Base-by-base conservation (phyloP, 1,140 invertebrate species). In the Drosophila carrolli region DNA sequence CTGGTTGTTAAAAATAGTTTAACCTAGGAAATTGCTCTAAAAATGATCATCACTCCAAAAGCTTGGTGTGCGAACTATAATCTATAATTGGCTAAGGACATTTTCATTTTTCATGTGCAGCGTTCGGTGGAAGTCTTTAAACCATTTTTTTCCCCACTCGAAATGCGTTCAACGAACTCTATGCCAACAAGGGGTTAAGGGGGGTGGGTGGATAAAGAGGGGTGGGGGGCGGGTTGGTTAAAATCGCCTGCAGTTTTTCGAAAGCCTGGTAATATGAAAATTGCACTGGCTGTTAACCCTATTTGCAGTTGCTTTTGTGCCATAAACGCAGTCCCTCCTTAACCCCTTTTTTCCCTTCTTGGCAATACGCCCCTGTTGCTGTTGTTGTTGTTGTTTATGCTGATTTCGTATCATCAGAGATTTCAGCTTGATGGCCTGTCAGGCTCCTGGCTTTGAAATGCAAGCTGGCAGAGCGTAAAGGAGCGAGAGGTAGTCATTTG, bases 361-460 rank as follows among this genome's bases (percentile, higher is more conserved):
- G 27, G 38, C 46, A 35, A 44, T 19, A 46, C 40, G 14, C 43
- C 41, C 41, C 44, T 10, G 19, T 2, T 38, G 16, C 29, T 57
- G 4, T 14, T 53, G 4, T 2, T 35, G 7, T 50, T 76, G 82
- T 88, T 86, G 83, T 79, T 88, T 86, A 86, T 86, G 82, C 76
- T 86, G 83, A 86, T 86, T 86, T 86, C 79, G 79, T 86, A 86
- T 88, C 83, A 86, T 86, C 83, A 86, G 83, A 86, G 83, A 86
- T 86, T 88, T 86, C 56, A 86, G 75, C 78, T 81, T 78, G 82
- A 75, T 81, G 82, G 74, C 65, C 50, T 56, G 68, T 59, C 73
- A 62, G 72, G 58, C 61, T 32, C 35, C 66, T 37, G 50, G 35
- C 57, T 71, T 57, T 68, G 51, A 71, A 71, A 74, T 73, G 48